Evolutionary conservation across 1,140 invertebrate genomes (phyloP).

Genomic region (Drosophila tristis): DNA sequence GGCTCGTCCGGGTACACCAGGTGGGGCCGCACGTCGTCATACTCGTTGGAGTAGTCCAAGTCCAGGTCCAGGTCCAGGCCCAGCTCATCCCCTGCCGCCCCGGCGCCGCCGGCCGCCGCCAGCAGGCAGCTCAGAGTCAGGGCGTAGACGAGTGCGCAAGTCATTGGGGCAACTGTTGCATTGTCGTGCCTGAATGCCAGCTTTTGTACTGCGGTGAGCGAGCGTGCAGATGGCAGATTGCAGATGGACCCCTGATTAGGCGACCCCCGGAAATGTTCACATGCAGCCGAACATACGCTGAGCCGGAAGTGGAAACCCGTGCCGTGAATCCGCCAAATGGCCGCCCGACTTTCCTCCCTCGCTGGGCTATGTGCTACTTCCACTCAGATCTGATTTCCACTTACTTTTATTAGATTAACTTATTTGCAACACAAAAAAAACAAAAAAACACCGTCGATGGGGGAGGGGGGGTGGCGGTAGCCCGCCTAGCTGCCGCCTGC

Average conservation of each 20-base stretch:
- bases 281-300: neutral
- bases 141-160: conserved; percentile 7
- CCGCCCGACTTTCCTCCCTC: too few species aligned
- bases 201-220: conserved; percentile 47
- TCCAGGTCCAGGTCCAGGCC: conserved; percentile 22
- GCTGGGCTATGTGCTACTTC: neutral
- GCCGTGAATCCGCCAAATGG: too few species aligned
- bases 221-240: neutral
- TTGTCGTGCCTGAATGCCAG: neutral
- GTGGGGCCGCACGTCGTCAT: conserved; percentile 65
- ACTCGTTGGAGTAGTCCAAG: conserved; percentile 67
- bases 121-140: conserved; percentile 7
- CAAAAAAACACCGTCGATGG: neutral
- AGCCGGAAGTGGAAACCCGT: too few species aligned
- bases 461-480: too few species aligned
- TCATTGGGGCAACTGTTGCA: conserved; percentile 56
- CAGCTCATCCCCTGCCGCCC: neutral
- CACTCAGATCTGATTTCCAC: neutral
- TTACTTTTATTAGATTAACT: conserved; percentile 21
- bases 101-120: neutral
- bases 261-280: conserved; percentile 15
- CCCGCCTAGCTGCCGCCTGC: neutral
- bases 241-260: neutral
- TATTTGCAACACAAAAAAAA: conserved; percentile 13
- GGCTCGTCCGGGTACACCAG: conserved; percentile 61